Evolutionary conservation across 1,140 invertebrate genomes (phyloP).

Genomic region (Drosophila navojoa): DNA sequence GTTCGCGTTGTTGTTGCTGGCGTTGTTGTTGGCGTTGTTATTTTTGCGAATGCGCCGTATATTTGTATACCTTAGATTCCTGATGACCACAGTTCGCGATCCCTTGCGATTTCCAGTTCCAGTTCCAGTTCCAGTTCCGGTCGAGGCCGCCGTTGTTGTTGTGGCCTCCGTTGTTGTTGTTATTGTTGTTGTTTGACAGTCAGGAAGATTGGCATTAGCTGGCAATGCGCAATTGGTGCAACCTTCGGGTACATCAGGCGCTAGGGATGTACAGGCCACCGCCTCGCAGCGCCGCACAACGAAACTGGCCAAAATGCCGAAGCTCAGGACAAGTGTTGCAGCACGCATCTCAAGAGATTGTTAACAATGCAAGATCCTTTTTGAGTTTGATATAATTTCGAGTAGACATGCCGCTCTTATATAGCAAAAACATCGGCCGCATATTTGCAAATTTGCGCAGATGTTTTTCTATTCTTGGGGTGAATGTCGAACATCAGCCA

Average conservation of each 20-base stretch:
- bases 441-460: constrained; percentile 39
- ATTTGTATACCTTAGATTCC: not conserved
- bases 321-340: constrained; percentile 7
- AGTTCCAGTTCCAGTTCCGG: not conserved
- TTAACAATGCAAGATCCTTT: constrained; percentile 3
- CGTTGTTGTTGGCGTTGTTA: too few species aligned
- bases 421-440: constrained; percentile 7
- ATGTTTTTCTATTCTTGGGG: not conserved
- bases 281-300: constrained; percentile 16
- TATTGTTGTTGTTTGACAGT: constrained; percentile 10
- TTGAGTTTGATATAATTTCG: constrained; percentile 3
- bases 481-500: not conserved
- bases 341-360: constrained; percentile 5
- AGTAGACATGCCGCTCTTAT: not conserved
- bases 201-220: not conserved
- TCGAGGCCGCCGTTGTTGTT: not conserved
- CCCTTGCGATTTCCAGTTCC: not conserved
- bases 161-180: not conserved
- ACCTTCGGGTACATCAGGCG: not conserved
- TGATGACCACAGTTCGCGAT: not conserved
- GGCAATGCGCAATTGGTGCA: constrained; percentile 10
- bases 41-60: not conserved
- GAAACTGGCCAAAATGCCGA: constrained; percentile 19
- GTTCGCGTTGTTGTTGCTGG: not conserved
- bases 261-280: constrained; percentile 15